Base-by-base conservation (phyloP, 1,140 invertebrate genomes). In the Drosophila micromelanica region DNA sequence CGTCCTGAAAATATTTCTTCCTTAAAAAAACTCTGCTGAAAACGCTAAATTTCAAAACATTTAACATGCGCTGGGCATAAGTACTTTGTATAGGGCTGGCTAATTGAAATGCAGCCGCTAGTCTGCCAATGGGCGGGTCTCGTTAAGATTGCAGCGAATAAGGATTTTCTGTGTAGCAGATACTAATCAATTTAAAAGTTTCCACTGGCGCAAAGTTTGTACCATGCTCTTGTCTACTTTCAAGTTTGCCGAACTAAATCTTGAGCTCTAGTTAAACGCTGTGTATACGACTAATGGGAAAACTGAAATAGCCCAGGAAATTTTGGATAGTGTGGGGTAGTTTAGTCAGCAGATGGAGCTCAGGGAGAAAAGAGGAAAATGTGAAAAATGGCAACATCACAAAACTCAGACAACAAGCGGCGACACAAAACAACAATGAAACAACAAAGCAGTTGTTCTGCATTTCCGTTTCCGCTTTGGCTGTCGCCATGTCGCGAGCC, bases 121-220 rank as follows among this genome's bases (percentile, higher is more conserved):
- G 65, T 56, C 78, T 63, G 51, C 59, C 61, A 60, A 32, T 57
- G 73, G 46, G 61, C 38, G 78, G 38, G 20, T 15, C 37, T 15
- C 17, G 17, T 0, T 23, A 37, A 17, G 43, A 23, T 8, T 15
- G 15, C 23, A 8, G 23, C 45, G 40, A 45, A 42, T 55, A 57
- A 23, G 43, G 32, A 32, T 40, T 13, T 17, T 37, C 38, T 45
- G 54, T 30, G 55, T 48, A 40, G 42, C 8, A 77, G 49, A 73
- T 56, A 79, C 79, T 87, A 87, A 87, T 87, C 82, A 87, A 87
- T 87, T 87, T 87, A 82, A 87, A 87, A 87, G 61, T 87, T 82
- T 82, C 48, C 62, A 65, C 76, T 43, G 52, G 64, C 67, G 56
- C 43, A 87, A 86, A 75, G 81, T 81, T 70, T 72, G 64, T 43